phyloP scores from a whole-genome alignment of 2,888 invertebrate species.

The Conomelus anceps region DNA sequence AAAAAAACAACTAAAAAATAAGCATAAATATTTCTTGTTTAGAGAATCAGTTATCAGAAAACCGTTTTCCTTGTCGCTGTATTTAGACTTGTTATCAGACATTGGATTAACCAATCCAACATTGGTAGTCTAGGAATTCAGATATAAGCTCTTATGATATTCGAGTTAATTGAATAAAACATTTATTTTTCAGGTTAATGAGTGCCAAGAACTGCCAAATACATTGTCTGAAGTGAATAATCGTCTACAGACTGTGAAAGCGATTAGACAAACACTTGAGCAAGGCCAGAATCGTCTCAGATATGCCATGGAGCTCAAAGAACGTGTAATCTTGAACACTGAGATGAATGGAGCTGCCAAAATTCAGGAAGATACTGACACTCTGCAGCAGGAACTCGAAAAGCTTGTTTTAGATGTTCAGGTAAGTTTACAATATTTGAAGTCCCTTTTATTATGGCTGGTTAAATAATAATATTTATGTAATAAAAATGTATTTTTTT shows the following conservation, averaged over 20 bases:
- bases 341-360: conserved; percentile 80
- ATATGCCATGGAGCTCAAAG: conserved; percentile 83
- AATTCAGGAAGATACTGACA: conserved; percentile 87
- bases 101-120: no score
- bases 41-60: no score
- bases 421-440: conserved; percentile 25
- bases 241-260: conserved; percentile 78
- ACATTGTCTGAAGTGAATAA: conserved; percentile 76
- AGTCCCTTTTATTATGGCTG: background rate
- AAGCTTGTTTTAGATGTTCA: conserved; percentile 75
- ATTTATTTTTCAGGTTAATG: conserved; percentile 43
- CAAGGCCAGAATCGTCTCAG: conserved; percentile 82
- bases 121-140: no score
- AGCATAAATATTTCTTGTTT: no score
- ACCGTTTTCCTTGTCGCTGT: no score
- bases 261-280: conserved; percentile 82
- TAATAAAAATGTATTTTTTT: no score
- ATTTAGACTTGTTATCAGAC: no score
- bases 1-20: no score
- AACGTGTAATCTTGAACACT: conserved; percentile 88
- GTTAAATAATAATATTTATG: no score
- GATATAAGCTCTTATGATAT: background rate
- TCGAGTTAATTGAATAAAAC: background rate
- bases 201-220: conserved; percentile 73
- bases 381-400: conserved; percentile 82